phyloP scores from a whole-genome alignment of 2,797 vertebrate genomes.

The Coreius guichenoti region DNA sequence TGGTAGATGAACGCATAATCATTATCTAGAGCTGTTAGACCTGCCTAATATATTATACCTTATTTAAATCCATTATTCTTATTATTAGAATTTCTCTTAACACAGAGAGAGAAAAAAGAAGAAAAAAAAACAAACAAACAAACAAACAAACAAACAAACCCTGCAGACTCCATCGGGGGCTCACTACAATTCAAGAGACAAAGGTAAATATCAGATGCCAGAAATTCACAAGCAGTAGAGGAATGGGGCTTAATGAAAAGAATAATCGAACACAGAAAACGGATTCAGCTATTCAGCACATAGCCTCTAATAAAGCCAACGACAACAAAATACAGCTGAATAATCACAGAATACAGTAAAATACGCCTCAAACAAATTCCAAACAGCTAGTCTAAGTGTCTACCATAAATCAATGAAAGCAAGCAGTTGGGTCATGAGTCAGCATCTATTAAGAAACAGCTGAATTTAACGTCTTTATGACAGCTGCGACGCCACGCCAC shows the following conservation, averaged over 20 bases:
- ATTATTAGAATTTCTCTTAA: not conserved
- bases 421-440: not conserved
- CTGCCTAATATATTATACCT: not conserved
- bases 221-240: not conserved
- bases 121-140: too few species aligned
- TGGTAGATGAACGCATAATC: too few species aligned
- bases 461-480: slow-evolving; percentile 10
- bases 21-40: not conserved
- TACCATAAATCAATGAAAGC: not conserved
- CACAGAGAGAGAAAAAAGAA: not conserved
- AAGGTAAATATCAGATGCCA: not conserved
- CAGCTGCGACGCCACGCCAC: not conserved
- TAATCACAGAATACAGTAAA: not conserved
- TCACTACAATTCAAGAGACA: not conserved
- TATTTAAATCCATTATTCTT: not conserved
- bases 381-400: not conserved
- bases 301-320: not conserved
- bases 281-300: not conserved
- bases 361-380: not conserved
- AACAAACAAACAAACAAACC: too few species aligned
- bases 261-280: not conserved
- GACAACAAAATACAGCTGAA: not conserved
- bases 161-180: not conserved
- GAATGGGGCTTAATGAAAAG: not conserved
- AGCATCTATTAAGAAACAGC: not conserved